Percentiles rank a stretch among this genome's conserved stretches.
Conservation (phyloP, 2,113 vertebrate species). For the Athene cunicularia region DNA sequence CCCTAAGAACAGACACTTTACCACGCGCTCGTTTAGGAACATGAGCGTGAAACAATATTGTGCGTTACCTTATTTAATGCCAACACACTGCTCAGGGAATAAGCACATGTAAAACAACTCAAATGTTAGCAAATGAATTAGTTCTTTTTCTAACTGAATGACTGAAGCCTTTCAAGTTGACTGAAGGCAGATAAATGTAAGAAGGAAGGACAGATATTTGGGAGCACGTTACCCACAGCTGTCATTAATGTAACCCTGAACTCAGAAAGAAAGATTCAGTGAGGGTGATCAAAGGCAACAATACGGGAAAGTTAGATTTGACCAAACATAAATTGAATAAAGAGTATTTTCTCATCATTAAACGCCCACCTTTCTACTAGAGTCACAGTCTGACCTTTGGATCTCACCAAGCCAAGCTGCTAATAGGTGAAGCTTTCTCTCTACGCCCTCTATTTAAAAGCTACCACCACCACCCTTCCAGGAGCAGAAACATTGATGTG, state of each 20-base stretch:
- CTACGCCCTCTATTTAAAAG: not conserved
- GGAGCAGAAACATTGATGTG: not conserved
- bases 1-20: not conserved
- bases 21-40: not conserved
- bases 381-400: not conserved
- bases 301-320: not conserved
- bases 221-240: rapidly evolving
- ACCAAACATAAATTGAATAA: not conserved
- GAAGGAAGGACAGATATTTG: not conserved
- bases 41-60: too few species aligned
- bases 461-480: not conserved
- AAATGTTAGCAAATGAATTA: not conserved
- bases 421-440: not conserved
- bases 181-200: rapidly evolving
- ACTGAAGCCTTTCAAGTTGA: not conserved
- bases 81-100: not conserved
- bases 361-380: not conserved
- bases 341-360: not conserved
- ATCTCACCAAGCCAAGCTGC: not conserved
- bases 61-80: not conserved
- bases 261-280: not conserved
- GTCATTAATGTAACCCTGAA: not conserved
- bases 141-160: not conserved
- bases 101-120: not conserved
- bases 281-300: not conserved